These are phyloP conservation scores for Hyposoter dolosus DNA, from an alignment of 2,888 invertebrate species.

Conservation along the genomic window DNA sequence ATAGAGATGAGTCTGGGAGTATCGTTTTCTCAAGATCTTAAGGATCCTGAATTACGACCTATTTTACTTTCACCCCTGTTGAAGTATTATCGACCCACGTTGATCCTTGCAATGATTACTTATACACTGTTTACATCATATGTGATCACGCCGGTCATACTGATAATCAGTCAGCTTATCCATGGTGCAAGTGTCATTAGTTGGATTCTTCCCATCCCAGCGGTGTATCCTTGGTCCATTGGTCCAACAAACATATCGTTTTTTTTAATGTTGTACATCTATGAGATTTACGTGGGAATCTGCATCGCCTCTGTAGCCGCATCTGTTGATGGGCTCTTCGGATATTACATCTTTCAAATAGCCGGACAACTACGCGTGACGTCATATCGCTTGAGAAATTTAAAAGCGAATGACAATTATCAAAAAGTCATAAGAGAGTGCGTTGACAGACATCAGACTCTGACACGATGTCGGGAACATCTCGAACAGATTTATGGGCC, in stretches of 20 bases:
- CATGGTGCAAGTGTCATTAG: constrained; percentile 52
- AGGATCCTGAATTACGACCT: constrained; percentile 25
- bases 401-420: constrained; percentile 49
- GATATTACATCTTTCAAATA: constrained; percentile 74
- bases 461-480: constrained; percentile 65
- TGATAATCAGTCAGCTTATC: constrained; percentile 51
- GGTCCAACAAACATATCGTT: constrained; percentile 45
- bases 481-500: constrained; percentile 74
- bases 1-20: constrained; percentile 20
- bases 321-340: constrained; percentile 71
- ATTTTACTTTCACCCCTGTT: constrained; percentile 39
- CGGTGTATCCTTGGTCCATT: constrained; percentile 68
- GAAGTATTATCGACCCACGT: constrained; percentile 41
- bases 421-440: constrained; percentile 60
- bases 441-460: constrained; percentile 61
- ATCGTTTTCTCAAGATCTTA: constrained; percentile 39
- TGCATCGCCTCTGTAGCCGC: constrained; percentile 6
- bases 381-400: constrained; percentile 56
- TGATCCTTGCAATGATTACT: not conserved
- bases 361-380: constrained; percentile 71
- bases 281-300: constrained; percentile 59
- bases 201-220: constrained; percentile 66
- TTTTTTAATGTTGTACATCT: constrained; percentile 67
- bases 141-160: constrained; percentile 56
- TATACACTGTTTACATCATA: constrained; percentile 44